Percentiles rank a stretch among this genome's conserved stretches.
Conservation (phyloP, 2,797 vertebrate species). For the Eutrigla gurnardus region DNA sequence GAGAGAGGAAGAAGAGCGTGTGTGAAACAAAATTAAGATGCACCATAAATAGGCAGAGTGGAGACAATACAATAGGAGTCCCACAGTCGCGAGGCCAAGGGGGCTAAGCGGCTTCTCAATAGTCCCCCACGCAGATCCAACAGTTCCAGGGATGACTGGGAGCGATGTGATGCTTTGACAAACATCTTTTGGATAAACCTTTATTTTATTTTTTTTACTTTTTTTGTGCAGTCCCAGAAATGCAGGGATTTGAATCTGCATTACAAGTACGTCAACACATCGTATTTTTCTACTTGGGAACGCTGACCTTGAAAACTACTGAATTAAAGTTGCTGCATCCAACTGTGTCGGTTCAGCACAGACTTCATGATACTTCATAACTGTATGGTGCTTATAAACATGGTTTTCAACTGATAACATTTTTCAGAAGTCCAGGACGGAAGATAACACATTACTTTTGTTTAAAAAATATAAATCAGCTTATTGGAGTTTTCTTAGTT, state of each 20-base stretch:
- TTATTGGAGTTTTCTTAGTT: too few relatives aligned
- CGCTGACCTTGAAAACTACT: slow-evolving; percentile 79
- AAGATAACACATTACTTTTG: not conserved
- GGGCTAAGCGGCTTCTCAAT: slow-evolving; percentile 62
- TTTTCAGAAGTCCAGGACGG: too few relatives aligned
- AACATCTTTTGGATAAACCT: slow-evolving; percentile 69
- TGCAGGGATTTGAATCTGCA: slow-evolving; percentile 67
- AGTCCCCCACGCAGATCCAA: slow-evolving; percentile 72
- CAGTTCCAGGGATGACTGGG: slow-evolving; percentile 74
- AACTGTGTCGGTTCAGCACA: slow-evolving; percentile 22
- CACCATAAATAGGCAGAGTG: slow-evolving; percentile 81
- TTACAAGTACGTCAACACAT: slow-evolving; percentile 58
- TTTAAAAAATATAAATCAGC: not conserved
- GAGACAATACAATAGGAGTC: slow-evolving; percentile 80
- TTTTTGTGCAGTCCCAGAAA: slow-evolving; percentile 66
- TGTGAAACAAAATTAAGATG: slow-evolving; percentile 83
- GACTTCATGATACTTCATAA: not conserved
- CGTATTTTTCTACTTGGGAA: slow-evolving; percentile 60
- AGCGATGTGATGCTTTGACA: slow-evolving; percentile 75
- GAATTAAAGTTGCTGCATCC: slow-evolving; percentile 22
- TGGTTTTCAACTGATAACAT: not conserved
- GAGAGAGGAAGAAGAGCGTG: slow-evolving; percentile 53
- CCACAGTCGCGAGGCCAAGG: slow-evolving; percentile 76
- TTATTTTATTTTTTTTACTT: slow-evolving; percentile 37
- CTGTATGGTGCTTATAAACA: not conserved